Evolutionary conservation across 2,888 invertebrate species (phyloP).

Genomic region (Lasioglossum figueresi): DNA sequence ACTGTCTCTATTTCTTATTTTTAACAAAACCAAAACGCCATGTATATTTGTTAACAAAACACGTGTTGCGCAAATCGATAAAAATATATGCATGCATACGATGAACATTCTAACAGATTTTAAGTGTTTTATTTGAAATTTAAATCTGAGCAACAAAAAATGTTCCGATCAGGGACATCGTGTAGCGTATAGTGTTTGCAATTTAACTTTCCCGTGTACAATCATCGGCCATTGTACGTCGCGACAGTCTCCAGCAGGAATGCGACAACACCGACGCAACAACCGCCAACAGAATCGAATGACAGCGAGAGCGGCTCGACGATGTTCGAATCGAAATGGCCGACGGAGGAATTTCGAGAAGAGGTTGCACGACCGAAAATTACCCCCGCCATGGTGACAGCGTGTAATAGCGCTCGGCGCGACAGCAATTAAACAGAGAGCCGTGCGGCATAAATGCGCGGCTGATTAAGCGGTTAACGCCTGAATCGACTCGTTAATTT

Average conservation of each 20-base stretch:
- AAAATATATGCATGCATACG: no score
- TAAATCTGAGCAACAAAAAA: background rate
- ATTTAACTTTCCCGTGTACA: background rate
- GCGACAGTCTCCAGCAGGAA: background rate
- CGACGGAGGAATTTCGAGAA: constrained; percentile 27
- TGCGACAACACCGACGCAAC: background rate
- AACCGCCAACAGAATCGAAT: background rate
- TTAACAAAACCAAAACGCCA: no score
- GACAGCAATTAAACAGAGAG: constrained; percentile 58
- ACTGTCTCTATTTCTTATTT: no score
- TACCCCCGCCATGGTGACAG: constrained; percentile 4
- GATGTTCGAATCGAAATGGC: constrained; percentile 14
- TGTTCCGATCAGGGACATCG: background rate
- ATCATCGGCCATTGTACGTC: constrained; percentile 1
- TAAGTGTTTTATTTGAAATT: no score
- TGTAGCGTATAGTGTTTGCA: background rate
- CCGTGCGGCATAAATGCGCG: constrained; percentile 48
- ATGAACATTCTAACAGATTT: no score
- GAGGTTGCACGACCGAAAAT: constrained; percentile 32
- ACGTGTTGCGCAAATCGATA: no score
- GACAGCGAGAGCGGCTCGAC: background rate
- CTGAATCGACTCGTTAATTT: constrained; percentile 63
- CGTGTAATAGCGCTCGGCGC: constrained; percentile 36
- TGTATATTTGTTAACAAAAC: no score
- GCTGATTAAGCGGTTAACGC: constrained; percentile 64